phyloP scores from a whole-genome alignment of 2,888 invertebrate genomes.

The Odontocolon sp. region DNA sequence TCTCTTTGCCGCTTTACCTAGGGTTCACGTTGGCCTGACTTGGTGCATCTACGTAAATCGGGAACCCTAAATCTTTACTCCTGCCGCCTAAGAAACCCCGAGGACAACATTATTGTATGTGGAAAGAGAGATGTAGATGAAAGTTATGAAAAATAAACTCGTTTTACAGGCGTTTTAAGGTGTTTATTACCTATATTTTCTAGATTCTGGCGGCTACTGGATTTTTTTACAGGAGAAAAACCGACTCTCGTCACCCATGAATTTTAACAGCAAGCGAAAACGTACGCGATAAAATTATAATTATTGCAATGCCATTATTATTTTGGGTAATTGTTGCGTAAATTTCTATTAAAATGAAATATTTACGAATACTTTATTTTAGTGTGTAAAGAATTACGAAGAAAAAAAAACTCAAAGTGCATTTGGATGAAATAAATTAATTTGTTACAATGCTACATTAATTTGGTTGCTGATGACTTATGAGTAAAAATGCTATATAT shows the following conservation, averaged over 20 bases:
- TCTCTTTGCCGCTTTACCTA: conserved; percentile 29
- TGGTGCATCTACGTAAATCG: conserved; percentile 74
- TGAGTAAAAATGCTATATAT: no score
- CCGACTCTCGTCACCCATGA: conserved; percentile 15
- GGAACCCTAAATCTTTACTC: conserved; percentile 73
- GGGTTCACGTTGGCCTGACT: conserved; percentile 44
- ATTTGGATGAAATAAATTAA: no score
- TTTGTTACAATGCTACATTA: no score
- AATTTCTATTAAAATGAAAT: no score
- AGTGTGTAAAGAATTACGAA: no score
- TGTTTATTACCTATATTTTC: conserved; percentile 59
- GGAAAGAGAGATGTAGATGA: conserved; percentile 38
- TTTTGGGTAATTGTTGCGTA: no score
- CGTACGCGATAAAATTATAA: neutral
- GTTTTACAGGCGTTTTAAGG: conserved; percentile 42
- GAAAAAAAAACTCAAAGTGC: no score
- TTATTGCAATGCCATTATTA: no score
- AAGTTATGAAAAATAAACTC: conserved; percentile 57
- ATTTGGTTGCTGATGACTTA: no score
- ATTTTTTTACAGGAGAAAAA: neutral
- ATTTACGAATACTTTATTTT: no score
- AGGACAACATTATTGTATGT: conserved; percentile 58
- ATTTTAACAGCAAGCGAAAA: conserved; percentile 9
- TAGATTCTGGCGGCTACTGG: conserved; percentile 5
- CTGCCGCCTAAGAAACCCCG: conserved; percentile 64